Evolutionary conservation across 2,888 invertebrate species (phyloP), one percentile per base, ranked within the genome.

Genomic region (Parapristionchus giblindavisi): DNA sequence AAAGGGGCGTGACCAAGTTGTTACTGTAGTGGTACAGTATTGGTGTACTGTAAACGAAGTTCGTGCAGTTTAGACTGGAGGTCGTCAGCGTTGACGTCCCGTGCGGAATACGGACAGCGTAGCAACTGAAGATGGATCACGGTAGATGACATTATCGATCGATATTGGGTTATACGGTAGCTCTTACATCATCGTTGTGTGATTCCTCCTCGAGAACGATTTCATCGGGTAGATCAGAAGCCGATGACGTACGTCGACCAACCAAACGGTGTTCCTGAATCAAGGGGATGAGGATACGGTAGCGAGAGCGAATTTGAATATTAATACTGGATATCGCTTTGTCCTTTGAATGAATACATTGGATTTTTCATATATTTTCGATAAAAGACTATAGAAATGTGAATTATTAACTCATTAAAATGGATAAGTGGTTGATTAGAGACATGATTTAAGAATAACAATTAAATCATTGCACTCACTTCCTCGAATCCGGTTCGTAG

Each of bases 401-500:
- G n/a, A n/a, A n/a, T n/a, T n/a, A n/a, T n/a, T n/a, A n/a, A n/a
- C n/a, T n/a, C n/a, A n/a, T n/a, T n/a, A n/a, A n/a, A n/a, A n/a
- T n/a, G n/a, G n/a, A n/a, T n/a, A 8, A 43, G 8, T 43, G 8
- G 11, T 8, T 43, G 11, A 43, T 43, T 8, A 14, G 43, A 17
- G 43, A n/a, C 24, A 54, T 54, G 27, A 6, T 6, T n/a, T n/a
- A 54, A 54, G 6, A 54, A 14, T n/a, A 54, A 14, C 24, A 54
- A 54, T n/a, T 54, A 14, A 54, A 54, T 54, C 14, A 54, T 14
- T 54, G 17, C 8, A 24, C 63, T 63, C 40, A 83, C 87, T 8
- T 80, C 85, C 24, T 87, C 87, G 74, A 86, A 87, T 48, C 85
- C 85, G 65, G 80, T 81, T 11, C 87, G 77, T 66, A 87, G 72